phyloP scores from a whole-genome alignment of 2,888 invertebrate genomes.

The Drosophila infuscata region DNA sequence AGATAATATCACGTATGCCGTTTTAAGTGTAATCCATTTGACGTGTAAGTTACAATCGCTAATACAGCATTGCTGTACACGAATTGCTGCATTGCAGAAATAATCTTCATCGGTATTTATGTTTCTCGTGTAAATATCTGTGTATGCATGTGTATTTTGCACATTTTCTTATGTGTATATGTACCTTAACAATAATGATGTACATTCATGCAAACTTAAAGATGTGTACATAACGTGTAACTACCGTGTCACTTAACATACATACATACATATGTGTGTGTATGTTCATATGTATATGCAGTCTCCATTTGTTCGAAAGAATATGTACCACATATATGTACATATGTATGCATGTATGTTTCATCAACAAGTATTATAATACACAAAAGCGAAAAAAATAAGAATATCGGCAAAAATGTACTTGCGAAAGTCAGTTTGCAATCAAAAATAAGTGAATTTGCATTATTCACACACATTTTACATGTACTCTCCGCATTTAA shows the following conservation, averaged over 20 bases:
- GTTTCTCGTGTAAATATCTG: conserved; percentile 16
- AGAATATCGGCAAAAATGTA: conserved; percentile 1
- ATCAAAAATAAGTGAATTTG: conserved; percentile 5
- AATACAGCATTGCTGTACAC: neutral
- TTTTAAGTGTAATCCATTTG: conserved; percentile 22
- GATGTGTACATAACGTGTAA: conserved; percentile 10
- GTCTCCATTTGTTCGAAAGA: conserved; percentile 16
- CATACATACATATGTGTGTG: neutral
- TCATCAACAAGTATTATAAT: conserved; percentile 54
- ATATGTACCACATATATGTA: conserved; percentile 16
- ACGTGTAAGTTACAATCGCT: conserved; percentile 40
- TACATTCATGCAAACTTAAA: conserved; percentile 16
- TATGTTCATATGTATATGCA: conserved; percentile 10
- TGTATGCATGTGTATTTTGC: conserved; percentile 31
- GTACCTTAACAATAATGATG: conserved; percentile 17
- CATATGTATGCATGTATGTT: conserved; percentile 21
- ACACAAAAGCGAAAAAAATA: conserved; percentile 2
- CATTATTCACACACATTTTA: neutral
- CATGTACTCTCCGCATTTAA: conserved; percentile 2
- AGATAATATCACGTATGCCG: conserved; percentile 18
- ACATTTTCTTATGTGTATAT: conserved; percentile 29
- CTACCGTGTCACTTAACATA: conserved; percentile 1
- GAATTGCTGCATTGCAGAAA: neutral
- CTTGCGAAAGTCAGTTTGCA: neutral
- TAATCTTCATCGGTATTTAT: conserved; percentile 24